A percentile compares a stretch with the other conserved stretches of the same genome.
These are phyloP conservation scores for Crocidura indochinensis DNA, from an alignment of 2,797 vertebrate species.

Conservation along the genomic window DNA sequence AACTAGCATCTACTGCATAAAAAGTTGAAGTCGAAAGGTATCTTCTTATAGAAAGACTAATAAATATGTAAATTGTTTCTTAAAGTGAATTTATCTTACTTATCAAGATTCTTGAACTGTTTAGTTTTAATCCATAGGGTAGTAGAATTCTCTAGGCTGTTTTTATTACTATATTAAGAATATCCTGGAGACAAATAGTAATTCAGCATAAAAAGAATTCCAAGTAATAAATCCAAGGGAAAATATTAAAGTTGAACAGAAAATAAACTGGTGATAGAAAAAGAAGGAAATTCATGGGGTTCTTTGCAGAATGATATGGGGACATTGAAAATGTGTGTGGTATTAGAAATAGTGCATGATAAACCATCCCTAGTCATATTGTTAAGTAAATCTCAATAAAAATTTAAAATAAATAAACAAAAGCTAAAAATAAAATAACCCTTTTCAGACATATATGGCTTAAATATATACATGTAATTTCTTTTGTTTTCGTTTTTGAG, in stretches of 20 bases:
- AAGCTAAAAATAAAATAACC: too few relatives aligned
- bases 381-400: too few relatives aligned
- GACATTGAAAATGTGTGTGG: too few relatives aligned
- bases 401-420: too few relatives aligned
- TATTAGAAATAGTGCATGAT: too few relatives aligned
- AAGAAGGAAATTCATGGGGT: too few relatives aligned
- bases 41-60: conserved; percentile 64
- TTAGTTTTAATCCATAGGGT: conserved; percentile 46
- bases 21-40: conserved; percentile 54
- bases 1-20: conserved; percentile 28
- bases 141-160: conserved; percentile 54
- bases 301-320: too few relatives aligned
- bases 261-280: background rate
- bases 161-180: conserved; percentile 68
- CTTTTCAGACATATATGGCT: too few relatives aligned
- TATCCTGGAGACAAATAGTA: conserved; percentile 65
- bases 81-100: conserved; percentile 68
- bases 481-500: too few relatives aligned
- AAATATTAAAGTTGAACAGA: background rate
- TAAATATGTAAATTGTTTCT: conserved; percentile 68
- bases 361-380: too few relatives aligned
- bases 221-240: background rate
- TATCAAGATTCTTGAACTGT: conserved; percentile 54
- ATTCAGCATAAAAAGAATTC: conserved; percentile 62
- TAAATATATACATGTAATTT: too few relatives aligned